Base-by-base conservation (phyloP, 2,797 vertebrate genomes). In the Brotula barbata region DNA sequence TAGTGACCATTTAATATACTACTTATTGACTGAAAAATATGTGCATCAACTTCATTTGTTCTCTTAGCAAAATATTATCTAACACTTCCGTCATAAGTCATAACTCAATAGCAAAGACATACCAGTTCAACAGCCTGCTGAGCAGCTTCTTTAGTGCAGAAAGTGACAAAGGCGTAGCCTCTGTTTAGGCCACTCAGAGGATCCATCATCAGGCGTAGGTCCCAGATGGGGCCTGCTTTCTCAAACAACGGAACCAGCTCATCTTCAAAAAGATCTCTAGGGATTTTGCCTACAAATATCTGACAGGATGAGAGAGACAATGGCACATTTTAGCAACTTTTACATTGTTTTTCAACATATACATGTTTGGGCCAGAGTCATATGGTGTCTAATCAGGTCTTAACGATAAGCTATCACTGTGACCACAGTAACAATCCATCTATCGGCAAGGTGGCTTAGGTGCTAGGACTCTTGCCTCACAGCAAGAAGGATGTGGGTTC, bases 271-370 rank as follows among this genome's bases (percentile, higher is more conserved):
- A 99, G 91, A 81, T 99, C 97, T 91, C 97, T 92, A 37, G 97
- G 97, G 86, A 99, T 98, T 90, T 99, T 99, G 56, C 97, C 97
- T 77, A 99, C 96, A 87, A 99, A 99, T 91, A 99, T 98, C 97
- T 99, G 76, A 22, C 46, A 54, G 52, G 56, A 49, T 55, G 61
- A 76, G 42, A 55, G 11, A 69, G 34, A 44, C 53, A 11, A 55
- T 23, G 17, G 39, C 50, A 10, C 1, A 15, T 67, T 15, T 39
- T 14, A 15, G n/a, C 15, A 51, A 3, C 34, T 3, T 54, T 55
- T n/a, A n/a, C n/a, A n/a, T n/a, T n/a, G 36, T 5, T 39, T 42
- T 33, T n/a, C 2, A 75, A 17, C 37, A 34, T 14, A 4, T 5
- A 8, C 23, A 12, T 6, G 56, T 25, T 0, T 0, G 19, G 46